A percentile compares a stretch with the other conserved stretches of the same genome.
Conservation (phyloP, 2,113 vertebrate genomes). For the Pluvianellus socialis region DNA sequence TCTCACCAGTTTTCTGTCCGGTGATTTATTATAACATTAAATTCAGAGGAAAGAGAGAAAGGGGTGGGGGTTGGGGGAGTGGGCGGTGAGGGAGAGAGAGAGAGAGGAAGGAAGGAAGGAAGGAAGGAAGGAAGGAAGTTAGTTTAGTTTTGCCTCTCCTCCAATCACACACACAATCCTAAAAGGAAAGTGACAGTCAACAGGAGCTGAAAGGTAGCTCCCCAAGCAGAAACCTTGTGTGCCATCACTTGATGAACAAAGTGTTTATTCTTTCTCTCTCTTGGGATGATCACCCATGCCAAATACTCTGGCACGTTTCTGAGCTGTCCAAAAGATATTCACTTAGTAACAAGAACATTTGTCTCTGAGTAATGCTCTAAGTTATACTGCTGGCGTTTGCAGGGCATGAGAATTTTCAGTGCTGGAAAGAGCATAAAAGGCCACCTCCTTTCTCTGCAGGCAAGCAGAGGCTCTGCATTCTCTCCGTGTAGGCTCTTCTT, state of each 20-base stretch:
- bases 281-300: not conserved
- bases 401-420: constrained; percentile 73
- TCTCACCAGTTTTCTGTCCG: not conserved
- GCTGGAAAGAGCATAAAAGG: constrained; percentile 58
- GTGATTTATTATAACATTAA: not conserved
- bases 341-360: constrained; percentile 52
- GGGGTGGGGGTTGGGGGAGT: too few relatives aligned
- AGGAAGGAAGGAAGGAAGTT: too few relatives aligned
- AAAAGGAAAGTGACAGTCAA: not conserved
- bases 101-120: not conserved
- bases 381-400: constrained; percentile 45
- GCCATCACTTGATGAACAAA: constrained; percentile 21
- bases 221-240: not conserved
- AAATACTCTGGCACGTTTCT: constrained; percentile 12
- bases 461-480: constrained; percentile 15
- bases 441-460: constrained; percentile 39
- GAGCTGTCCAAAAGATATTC: constrained; percentile 41
- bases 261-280: constrained; percentile 15
- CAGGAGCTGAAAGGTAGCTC: not conserved
- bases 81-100: too few relatives aligned
- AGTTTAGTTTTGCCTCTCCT: not conserved
- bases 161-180: not conserved
- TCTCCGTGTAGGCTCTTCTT: constrained; percentile 44
- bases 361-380: constrained; percentile 52
- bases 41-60: not conserved